Evolutionary conservation across 2,113 vertebrate species (phyloP).

Genomic region (Oxygymnocypris stewartii): DNA sequence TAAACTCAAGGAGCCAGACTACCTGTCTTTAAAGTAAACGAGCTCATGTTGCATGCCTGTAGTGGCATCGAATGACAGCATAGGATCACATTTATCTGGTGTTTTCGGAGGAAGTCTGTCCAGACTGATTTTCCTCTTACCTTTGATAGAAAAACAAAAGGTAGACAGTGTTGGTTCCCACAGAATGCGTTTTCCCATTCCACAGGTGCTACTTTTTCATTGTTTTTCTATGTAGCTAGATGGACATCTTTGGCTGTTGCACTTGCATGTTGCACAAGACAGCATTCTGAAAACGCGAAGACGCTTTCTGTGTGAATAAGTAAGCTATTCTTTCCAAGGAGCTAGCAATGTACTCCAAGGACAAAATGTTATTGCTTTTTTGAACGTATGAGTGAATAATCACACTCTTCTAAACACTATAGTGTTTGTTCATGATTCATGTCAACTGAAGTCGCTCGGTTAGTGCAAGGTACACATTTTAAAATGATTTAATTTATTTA

Average conservation of each 20-base stretch:
- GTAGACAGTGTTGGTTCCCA: background rate
- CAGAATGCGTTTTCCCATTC: background rate
- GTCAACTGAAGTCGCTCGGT: background rate
- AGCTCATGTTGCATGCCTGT: constrained; percentile 66
- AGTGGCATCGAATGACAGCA: constrained; percentile 69
- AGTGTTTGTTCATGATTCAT: background rate
- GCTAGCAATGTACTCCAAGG: too few species aligned
- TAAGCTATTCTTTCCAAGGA: too few species aligned
- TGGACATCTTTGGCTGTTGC: background rate
- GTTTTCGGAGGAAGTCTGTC: constrained; percentile 65
- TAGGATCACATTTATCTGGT: constrained; percentile 68
- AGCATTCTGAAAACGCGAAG: background rate
- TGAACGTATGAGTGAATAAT: background rate
- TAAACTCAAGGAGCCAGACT: background rate
- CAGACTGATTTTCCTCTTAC: constrained; percentile 43
- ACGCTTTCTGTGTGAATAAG: background rate
- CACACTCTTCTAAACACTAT: background rate
- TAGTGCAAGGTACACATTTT: background rate
- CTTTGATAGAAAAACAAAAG: background rate
- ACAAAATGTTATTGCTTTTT: too few species aligned
- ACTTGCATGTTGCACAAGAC: background rate
- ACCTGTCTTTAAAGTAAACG: constrained; percentile 73
- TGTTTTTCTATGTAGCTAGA: background rate
- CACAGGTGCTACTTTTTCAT: background rate
- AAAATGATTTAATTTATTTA: background rate